Evolutionary conservation across 2,797 vertebrate genomes (phyloP).

Genomic region (Tragopan temminckii): DNA sequence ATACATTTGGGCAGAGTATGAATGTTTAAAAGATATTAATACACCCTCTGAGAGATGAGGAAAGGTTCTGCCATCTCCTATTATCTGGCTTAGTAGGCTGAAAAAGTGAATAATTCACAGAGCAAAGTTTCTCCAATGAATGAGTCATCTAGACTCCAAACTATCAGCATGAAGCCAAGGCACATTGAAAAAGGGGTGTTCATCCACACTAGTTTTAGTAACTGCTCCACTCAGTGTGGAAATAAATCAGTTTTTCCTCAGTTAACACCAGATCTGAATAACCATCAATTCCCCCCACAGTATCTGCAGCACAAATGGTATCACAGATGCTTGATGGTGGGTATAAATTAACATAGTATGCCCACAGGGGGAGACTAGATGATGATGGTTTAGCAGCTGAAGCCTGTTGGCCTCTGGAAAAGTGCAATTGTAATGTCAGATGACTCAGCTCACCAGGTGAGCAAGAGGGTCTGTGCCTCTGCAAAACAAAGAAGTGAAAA

Average conservation of each 20-base stretch:
- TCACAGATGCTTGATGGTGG: slow-evolving; percentile 74
- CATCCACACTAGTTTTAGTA: slow-evolving; percentile 52
- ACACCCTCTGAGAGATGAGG: slow-evolving; percentile 53
- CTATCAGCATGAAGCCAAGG: slow-evolving; percentile 49
- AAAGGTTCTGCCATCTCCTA: slow-evolving; percentile 64
- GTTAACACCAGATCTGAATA: slow-evolving; percentile 63
- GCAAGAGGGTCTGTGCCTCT: neutral
- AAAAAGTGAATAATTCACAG: slow-evolving; percentile 75
- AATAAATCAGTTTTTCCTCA: slow-evolving; percentile 73
- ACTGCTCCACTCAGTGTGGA: slow-evolving; percentile 45
- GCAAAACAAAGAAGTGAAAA: slow-evolving; percentile 39
- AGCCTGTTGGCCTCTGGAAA: slow-evolving; percentile 69
- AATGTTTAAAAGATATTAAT: slow-evolving; percentile 75
- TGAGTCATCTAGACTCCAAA: slow-evolving; percentile 62
- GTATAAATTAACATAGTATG: slow-evolving; percentile 72
- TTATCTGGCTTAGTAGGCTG: slow-evolving; percentile 73
- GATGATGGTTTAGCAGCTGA: slow-evolving; percentile 64
- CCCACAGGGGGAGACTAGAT: slow-evolving; percentile 61
- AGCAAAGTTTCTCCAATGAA: slow-evolving; percentile 61
- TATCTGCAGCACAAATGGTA: slow-evolving; percentile 74
- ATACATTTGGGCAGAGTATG: slow-evolving; percentile 66
- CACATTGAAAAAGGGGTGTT: slow-evolving; percentile 49
- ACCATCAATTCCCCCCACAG: slow-evolving; percentile 55
- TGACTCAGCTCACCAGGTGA: slow-evolving; percentile 46
- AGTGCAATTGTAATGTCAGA: slow-evolving; percentile 65